Evolutionary conservation across 2,113 vertebrate genomes (phyloP).

Genomic region (Eolophus roseicapilla): DNA sequence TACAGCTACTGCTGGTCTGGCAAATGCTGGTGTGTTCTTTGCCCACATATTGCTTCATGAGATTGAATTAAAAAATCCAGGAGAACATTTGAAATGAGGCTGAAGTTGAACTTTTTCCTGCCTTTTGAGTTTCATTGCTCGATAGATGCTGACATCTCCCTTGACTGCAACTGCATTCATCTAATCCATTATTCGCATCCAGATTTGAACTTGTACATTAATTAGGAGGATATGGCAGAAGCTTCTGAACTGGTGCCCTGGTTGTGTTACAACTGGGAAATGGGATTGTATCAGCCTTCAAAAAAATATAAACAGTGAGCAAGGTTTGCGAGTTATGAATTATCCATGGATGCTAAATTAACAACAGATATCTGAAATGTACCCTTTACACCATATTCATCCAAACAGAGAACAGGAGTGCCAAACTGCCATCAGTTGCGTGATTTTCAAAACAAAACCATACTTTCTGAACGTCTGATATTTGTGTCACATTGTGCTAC

Average conservation of each 20-base stretch:
- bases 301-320: conserved; percentile 6
- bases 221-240: conserved; percentile 36
- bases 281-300: neutral
- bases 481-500: neutral
- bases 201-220: conserved; percentile 27
- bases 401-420: neutral
- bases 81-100: conserved; percentile 40
- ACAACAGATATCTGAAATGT: neutral
- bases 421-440: neutral
- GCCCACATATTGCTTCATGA: neutral
- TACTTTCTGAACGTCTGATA: neutral
- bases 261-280: conserved; percentile 20
- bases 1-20: neutral
- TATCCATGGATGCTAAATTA: neutral
- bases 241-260: conserved; percentile 35
- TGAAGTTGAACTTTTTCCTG: conserved; percentile 14
- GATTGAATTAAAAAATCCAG: conserved; percentile 11
- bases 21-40: neutral
- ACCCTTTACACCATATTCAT: neutral
- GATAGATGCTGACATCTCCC: neutral
- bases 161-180: neutral
- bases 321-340: conserved; percentile 4
- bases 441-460: neutral
- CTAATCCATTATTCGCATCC: conserved; percentile 2
- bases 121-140: conserved; percentile 13